Evolutionary conservation across 2,888 invertebrate species (phyloP), one percentile per base, ranked within the genome.

Genomic region (Hypena proboscidalis): DNA sequence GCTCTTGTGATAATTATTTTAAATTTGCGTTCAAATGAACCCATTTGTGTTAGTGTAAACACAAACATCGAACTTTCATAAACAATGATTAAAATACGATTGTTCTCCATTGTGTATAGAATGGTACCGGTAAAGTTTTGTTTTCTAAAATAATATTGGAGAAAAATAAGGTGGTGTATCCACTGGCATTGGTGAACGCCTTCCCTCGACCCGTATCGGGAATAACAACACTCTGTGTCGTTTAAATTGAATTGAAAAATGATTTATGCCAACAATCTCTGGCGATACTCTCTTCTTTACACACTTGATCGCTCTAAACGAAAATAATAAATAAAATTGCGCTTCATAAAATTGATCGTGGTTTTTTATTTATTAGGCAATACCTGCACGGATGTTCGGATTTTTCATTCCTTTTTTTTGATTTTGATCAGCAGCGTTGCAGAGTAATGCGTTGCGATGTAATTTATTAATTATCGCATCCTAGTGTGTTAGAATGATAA

Each of bases 241-340:
- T 82, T 86, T 83, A 88, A 86, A 88, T 87, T 85, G 84, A 87
- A 89, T 88, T 87, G 85, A 84, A 88, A 83, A 81, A 87, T 87
- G 87, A 88, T 88, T 88, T 86, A 85, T 81, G 77, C 77, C 77
- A 76, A 85, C 86, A 85, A 84, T 85, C 79, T 79, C 79, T 77
- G 72, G 69, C 77, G 72, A 79, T 80, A 77, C 77, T 80, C 72
- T 68, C 74, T 83, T 78, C 83, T 81, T 81, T 82, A 68, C 74
- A 79, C 81, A 79, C 75, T 81, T 77, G 77, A 82, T 78, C 77
- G 80, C 67, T 76, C 72, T 73, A 71, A 78, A 80, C 74, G 75
- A 76, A 80, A 82, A 83, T 74, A 79, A 81, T 77, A 80, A 80
- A 79, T 75, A 78, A 72, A 64, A 66, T 50, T 66, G 67, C 74